Percentiles rank a stretch among this genome's conserved stretches.
phyloP scores from a whole-genome alignment of 2,113 vertebrate species.

The Chamaea fasciata region DNA sequence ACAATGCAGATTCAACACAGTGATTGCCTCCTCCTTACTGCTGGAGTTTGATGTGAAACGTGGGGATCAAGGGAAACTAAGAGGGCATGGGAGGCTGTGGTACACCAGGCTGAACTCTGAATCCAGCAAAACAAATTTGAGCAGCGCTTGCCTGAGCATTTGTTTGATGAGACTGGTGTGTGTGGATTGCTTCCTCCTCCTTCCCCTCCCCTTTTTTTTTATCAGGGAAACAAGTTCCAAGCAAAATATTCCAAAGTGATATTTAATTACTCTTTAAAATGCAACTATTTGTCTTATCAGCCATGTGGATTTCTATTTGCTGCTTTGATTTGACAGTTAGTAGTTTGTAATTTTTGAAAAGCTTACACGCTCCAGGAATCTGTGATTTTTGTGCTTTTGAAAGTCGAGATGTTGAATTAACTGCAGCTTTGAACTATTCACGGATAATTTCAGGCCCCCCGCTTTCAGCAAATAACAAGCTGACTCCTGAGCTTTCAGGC shows the following conservation, averaged over 20 bases:
- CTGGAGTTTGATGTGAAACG: background rate
- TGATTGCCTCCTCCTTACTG: background rate
- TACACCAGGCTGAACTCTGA: background rate
- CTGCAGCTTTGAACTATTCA: constrained; percentile 63
- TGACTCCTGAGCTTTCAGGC: constrained; percentile 12
- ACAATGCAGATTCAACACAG: background rate
- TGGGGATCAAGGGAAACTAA: background rate
- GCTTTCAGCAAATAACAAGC: constrained; percentile 43
- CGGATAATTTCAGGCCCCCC: constrained; percentile 53
- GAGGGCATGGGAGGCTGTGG: background rate
- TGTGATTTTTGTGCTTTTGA: constrained; percentile 60
- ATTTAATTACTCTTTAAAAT: constrained; percentile 65
- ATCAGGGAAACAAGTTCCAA: constrained; percentile 49
- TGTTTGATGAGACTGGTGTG: background rate
- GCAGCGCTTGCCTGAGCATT: background rate
- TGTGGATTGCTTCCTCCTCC: background rate
- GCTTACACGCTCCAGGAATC: constrained; percentile 52
- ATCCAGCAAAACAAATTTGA: background rate
- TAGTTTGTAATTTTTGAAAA: constrained; percentile 57
- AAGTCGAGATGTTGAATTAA: constrained; percentile 63
- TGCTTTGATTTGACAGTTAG: constrained; percentile 66
- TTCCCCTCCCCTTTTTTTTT: constrained; percentile 8
- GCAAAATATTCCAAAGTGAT: constrained; percentile 59
- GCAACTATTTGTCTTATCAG: constrained; percentile 61
- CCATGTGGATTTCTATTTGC: constrained; percentile 43